Evolutionary conservation across 2,888 invertebrate species (phyloP).

Genomic region (Drosophila limbata): DNA sequence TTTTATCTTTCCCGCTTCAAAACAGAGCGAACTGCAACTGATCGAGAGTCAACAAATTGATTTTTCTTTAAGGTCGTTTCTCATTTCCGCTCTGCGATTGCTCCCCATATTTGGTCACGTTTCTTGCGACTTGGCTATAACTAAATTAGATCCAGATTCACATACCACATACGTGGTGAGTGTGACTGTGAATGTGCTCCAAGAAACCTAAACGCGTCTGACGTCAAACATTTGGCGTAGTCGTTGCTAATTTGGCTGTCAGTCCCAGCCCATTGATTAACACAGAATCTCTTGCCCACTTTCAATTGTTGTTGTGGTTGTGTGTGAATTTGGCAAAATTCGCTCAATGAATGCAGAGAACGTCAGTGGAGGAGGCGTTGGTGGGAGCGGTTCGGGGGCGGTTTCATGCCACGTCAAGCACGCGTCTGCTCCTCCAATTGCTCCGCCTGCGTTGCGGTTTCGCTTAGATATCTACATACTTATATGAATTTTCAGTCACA

Average conservation of each 20-base stretch:
- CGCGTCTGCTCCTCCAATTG: conserved; percentile 10
- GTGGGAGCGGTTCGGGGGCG: not conserved
- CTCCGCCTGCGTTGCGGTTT: conserved; percentile 3
- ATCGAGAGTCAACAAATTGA: conserved; percentile 8
- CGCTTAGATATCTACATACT: conserved; percentile 38
- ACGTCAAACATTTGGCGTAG: conserved; percentile 67
- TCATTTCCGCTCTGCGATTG: conserved; percentile 42
- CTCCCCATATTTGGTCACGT: conserved; percentile 75
- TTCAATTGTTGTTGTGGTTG: conserved; percentile 7
- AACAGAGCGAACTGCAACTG: not conserved
- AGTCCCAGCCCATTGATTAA: conserved; percentile 64
- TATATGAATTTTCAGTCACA: conserved; percentile 70
- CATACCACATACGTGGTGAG: not conserved
- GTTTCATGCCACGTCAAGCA: conserved; percentile 28
- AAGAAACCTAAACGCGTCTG: conserved; percentile 55
- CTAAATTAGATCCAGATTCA: conserved; percentile 21
- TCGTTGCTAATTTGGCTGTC: conserved; percentile 71
- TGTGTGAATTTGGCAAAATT: conserved; percentile 45
- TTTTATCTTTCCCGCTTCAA: not conserved
- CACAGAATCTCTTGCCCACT: conserved; percentile 21
- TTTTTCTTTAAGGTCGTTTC: conserved; percentile 39
- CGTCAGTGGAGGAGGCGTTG: conserved; percentile 3
- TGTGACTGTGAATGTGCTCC: conserved; percentile 23
- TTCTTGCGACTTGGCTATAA: conserved; percentile 36
- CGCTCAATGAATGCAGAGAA: conserved; percentile 66